These are phyloP conservation scores for Halcyon malimbica DNA, from an alignment of 2,113 vertebrate genomes.

Conservation along the genomic window DNA sequence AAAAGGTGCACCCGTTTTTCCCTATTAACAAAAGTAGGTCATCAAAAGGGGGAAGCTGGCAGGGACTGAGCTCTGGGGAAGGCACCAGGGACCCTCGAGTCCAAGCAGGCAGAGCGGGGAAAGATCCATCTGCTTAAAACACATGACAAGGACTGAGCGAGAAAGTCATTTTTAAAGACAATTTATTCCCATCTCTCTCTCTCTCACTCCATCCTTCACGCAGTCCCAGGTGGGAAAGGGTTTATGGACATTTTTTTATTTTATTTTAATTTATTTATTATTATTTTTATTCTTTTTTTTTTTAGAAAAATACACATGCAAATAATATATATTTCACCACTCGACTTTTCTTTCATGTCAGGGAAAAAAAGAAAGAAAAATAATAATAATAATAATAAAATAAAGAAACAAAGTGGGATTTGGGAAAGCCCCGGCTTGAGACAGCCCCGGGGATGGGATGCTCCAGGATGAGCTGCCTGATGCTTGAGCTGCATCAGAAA, in stretches of 20 bases:
- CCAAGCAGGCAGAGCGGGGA: rapidly evolving
- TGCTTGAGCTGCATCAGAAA: background rate
- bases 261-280: background rate
- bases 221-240: rapidly evolving
- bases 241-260: background rate
- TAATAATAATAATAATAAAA: background rate
- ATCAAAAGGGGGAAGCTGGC: background rate
- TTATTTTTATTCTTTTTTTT: background rate
- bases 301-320: slow-evolving; percentile 69
- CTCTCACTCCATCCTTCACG: background rate
- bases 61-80: background rate
- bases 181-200: slow-evolving; percentile 37
- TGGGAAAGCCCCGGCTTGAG: background rate
- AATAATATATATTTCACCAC: background rate
- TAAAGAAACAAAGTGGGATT: background rate
- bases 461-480: background rate
- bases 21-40: background rate
- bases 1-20: background rate
- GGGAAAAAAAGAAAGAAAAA: background rate
- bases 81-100: background rate
- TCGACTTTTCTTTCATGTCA: background rate
- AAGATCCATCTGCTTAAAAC: background rate
- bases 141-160: background rate
- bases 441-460: background rate
- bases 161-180: background rate